phyloP scores from a whole-genome alignment of 2,797 vertebrate species.

The Antennarius maculatus region DNA sequence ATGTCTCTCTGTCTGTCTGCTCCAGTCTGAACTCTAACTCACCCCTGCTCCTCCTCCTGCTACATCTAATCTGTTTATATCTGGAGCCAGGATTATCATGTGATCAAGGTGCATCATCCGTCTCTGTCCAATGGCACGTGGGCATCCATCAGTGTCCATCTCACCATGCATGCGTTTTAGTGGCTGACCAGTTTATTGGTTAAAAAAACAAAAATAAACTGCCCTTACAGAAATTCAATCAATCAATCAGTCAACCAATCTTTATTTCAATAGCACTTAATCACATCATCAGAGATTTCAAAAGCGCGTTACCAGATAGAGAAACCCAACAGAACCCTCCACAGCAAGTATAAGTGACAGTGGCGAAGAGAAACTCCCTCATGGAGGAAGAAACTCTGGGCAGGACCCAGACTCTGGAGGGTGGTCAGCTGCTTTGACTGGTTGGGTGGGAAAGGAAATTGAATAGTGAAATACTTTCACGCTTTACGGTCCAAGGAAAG shows the following conservation, averaged over 20 bases:
- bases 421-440: not conserved
- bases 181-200: conserved; percentile 18
- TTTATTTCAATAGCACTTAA: too few relatives aligned
- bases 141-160: conserved; percentile 56
- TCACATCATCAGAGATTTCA: too few relatives aligned
- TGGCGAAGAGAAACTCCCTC: too few relatives aligned
- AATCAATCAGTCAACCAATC: too few relatives aligned
- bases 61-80: conserved; percentile 13
- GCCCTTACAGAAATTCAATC: too few relatives aligned
- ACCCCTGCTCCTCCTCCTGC: conserved; percentile 39
- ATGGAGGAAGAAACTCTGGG: too few relatives aligned
- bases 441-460: conserved; percentile 4
- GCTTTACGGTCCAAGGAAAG: conserved; percentile 15
- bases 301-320: too few relatives aligned
- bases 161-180: conserved; percentile 51
- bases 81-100: not conserved
- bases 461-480: conserved; percentile 46
- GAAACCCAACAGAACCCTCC: too few relatives aligned
- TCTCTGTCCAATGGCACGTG: not conserved
- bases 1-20: conserved; percentile 12
- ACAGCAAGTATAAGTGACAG: too few relatives aligned
- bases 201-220: too few relatives aligned
- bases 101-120: not conserved
- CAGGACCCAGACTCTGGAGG: too few relatives aligned
- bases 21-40: conserved; percentile 55